A percentile compares a stretch with the other conserved stretches of the same genome.
These are phyloP conservation scores for Selenia dentaria DNA, from an alignment of 2,888 invertebrate genomes.

Conservation along the genomic window DNA sequence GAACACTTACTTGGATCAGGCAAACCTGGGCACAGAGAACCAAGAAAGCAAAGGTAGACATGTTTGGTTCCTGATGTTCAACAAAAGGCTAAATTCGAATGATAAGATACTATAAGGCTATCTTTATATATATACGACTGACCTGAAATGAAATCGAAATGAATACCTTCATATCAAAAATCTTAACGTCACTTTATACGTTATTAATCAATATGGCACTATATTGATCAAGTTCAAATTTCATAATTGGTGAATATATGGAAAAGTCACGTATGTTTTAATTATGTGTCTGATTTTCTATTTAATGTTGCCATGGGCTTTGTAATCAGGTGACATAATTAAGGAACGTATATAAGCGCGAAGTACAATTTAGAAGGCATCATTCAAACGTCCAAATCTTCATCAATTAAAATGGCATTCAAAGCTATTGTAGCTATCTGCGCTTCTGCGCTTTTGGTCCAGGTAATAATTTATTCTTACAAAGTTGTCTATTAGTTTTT, in stretches of 20 bases:
- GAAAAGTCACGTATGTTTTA: not conserved
- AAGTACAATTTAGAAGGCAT: not conserved
- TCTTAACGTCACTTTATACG: too few species aligned
- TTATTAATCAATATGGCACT: too few species aligned
- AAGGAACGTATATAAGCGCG: slow-evolving; percentile 2
- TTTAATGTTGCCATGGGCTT: not conserved
- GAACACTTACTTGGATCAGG: slow-evolving; percentile 43
- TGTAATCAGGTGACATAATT: slow-evolving; percentile 7
- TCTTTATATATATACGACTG: slow-evolving; percentile 5
- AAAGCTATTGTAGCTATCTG: slow-evolving; percentile 18
- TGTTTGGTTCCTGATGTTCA: slow-evolving; percentile 22
- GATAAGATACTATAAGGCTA: not conserved
- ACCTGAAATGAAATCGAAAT: too few species aligned
- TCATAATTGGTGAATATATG: not conserved
- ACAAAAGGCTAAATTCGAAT: slow-evolving; percentile 9
- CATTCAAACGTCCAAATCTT: slow-evolving; percentile 1
- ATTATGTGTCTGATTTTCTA: not conserved
- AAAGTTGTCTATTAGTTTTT: too few species aligned
- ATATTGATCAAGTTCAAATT: too few species aligned
- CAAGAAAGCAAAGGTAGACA: slow-evolving; percentile 41
- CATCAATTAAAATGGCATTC: slow-evolving; percentile 3
- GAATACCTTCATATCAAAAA: too few species aligned
- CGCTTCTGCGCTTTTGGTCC: slow-evolving; percentile 25
- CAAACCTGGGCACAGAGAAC: slow-evolving; percentile 43
- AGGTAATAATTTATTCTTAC: slow-evolving; percentile 1